These are phyloP conservation scores for Macrobrachium rosenbergii DNA, from an alignment of 1,140 invertebrate genomes.

Conservation along the genomic window DNA sequence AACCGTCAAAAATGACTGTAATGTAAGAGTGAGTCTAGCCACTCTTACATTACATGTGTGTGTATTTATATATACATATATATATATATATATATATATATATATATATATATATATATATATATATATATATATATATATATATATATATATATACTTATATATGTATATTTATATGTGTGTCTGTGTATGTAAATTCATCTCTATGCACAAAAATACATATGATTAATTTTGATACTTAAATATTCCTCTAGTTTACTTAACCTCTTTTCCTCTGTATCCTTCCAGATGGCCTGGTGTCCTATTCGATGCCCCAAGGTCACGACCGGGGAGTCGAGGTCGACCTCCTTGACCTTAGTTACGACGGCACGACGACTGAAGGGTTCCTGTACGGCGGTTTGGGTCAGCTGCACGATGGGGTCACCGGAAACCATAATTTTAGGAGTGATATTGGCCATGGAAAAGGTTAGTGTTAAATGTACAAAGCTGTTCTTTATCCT, in stretches of 20 bases:
- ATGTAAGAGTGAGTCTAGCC: too few species aligned
- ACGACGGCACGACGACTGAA: conserved; percentile 75
- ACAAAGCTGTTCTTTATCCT: too few species aligned
- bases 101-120: not conserved
- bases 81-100: not conserved
- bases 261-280: not conserved
- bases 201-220: not conserved
- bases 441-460: conserved; percentile 79
- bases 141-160: not conserved
- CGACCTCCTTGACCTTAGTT: conserved; percentile 76
- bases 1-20: too few species aligned
- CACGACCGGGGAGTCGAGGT: conserved; percentile 75
- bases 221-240: not conserved
- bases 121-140: conserved; percentile 2
- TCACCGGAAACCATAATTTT: conserved; percentile 85
- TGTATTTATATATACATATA: too few species aligned
- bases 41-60: too few species aligned
- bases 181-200: not conserved
- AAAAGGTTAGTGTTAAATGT: conserved; percentile 75
- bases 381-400: conserved; percentile 82
- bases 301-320: conserved; percentile 77
- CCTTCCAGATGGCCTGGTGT: conserved; percentile 73
- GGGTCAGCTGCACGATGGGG: conserved; percentile 91
- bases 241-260: not conserved
- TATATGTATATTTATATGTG: not conserved